These are phyloP conservation scores for Sepiola atlantica DNA, from an alignment of 2,888 invertebrate species.

Conservation along the genomic window DNA sequence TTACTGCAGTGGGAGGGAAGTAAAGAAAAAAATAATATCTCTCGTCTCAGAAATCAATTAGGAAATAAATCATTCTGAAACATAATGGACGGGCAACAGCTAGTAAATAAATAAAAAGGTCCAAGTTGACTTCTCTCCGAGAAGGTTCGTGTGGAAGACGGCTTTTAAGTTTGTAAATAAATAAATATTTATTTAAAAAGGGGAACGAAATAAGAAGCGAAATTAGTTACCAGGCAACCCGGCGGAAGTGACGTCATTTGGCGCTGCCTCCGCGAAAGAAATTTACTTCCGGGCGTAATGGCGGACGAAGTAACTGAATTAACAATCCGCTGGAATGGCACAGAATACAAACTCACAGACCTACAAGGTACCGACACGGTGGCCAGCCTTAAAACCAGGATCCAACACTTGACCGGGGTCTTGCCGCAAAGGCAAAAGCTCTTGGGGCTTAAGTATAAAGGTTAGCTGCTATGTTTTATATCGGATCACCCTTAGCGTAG, in stretches of 20 bases:
- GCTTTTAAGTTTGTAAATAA: background rate
- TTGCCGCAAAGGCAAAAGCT: slow-evolving; percentile 94
- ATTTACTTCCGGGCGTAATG: slow-evolving; percentile 49
- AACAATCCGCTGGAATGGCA: slow-evolving; percentile 93
- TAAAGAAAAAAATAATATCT: no score
- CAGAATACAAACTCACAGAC: slow-evolving; percentile 87
- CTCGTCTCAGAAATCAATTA: no score
- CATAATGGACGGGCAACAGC: no score
- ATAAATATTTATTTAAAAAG: background rate
- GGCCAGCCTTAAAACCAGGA: slow-evolving; percentile 85
- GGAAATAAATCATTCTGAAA: no score
- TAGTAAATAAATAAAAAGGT: no score
- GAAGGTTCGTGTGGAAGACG: background rate
- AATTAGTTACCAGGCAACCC: background rate
- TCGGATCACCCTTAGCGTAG: background rate
- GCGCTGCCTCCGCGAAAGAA: background rate
- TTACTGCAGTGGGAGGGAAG: no score
- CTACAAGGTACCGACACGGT: slow-evolving; percentile 87
- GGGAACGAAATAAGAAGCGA: background rate
- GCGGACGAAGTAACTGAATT: slow-evolving; percentile 73
- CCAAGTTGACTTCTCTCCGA: no score
- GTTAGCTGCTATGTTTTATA: slow-evolving; percentile 76
- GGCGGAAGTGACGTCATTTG: background rate
- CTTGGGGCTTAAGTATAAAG: slow-evolving; percentile 92
- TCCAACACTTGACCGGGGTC: slow-evolving; percentile 91